Evolutionary conservation across 2,888 invertebrate genomes (phyloP).

Genomic region (Cyclophora albipunctata): DNA sequence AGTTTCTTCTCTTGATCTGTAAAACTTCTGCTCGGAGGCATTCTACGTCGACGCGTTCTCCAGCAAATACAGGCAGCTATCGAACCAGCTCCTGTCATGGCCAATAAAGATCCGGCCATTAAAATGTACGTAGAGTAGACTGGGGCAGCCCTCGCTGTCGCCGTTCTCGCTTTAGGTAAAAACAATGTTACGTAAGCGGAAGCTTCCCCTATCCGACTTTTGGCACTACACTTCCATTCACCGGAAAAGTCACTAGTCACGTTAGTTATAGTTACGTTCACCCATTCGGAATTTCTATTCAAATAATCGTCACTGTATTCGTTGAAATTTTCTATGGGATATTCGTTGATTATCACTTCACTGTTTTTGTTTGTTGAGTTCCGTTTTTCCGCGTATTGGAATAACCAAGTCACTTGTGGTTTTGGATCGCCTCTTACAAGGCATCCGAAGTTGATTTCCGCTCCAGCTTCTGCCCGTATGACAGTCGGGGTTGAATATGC

Average conservation of each 20-base stretch:
- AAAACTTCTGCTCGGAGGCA: conserved; percentile 80
- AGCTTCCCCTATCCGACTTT: conserved; percentile 78
- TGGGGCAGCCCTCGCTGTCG: conserved; percentile 83
- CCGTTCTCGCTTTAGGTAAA: conserved; percentile 78
- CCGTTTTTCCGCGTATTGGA: conserved; percentile 75
- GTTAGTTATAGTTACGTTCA: conserved; percentile 87
- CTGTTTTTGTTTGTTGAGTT: conserved; percentile 48
- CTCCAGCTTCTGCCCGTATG: conserved; percentile 83
- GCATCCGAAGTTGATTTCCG: conserved; percentile 88
- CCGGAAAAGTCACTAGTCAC: conserved; percentile 88
- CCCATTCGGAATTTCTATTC: conserved; percentile 79
- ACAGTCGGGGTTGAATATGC: conserved; percentile 76
- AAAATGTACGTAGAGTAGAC: conserved; percentile 82
- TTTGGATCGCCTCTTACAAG: conserved; percentile 87
- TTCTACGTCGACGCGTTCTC: conserved; percentile 84
- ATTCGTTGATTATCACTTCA: conserved; percentile 48
- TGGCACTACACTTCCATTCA: conserved; percentile 87
- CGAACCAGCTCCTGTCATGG: conserved; percentile 79
- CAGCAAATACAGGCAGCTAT: conserved; percentile 64
- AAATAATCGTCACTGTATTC: conserved; percentile 56
- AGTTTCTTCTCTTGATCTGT: conserved; percentile 92
- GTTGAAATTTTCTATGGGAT: conserved; percentile 43
- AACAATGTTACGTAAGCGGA: conserved; percentile 76
- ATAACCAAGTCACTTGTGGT: conserved; percentile 86
- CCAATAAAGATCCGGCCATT: conserved; percentile 81